These are phyloP conservation scores for Cartodere bifasciata DNA, from an alignment of 2,888 invertebrate genomes.

Conservation along the genomic window DNA sequence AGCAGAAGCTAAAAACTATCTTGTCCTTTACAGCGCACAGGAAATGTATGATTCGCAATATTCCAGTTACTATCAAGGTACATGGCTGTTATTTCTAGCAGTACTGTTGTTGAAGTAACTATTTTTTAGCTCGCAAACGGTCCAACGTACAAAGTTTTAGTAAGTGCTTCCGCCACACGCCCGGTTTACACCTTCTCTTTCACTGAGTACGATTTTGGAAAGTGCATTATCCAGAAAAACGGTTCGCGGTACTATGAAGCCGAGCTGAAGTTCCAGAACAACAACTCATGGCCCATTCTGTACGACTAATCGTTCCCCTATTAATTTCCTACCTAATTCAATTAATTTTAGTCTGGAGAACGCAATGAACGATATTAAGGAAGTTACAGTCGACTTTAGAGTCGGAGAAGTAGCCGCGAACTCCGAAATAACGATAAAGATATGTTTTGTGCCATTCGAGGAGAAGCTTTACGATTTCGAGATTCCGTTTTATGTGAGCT, in stretches of 20 bases:
- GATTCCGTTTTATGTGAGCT: slow-evolving; percentile 42
- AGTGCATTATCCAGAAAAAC: slow-evolving; percentile 46
- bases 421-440: slow-evolving; percentile 35
- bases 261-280: slow-evolving; percentile 31
- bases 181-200: slow-evolving; percentile 50
- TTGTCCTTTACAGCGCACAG: not conserved
- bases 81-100: too few relatives aligned
- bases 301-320: slow-evolving; percentile 20
- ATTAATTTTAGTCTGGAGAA: slow-evolving; percentile 38
- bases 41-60: slow-evolving; percentile 7
- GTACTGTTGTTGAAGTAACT: not conserved
- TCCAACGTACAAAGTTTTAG: slow-evolving; percentile 44
- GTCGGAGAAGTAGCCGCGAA: slow-evolving; percentile 35
- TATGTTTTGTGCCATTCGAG: slow-evolving; percentile 45
- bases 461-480: slow-evolving; percentile 39
- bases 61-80: slow-evolving; percentile 5
- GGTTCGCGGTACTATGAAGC: slow-evolving; percentile 36
- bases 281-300: slow-evolving; percentile 26
- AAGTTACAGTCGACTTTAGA: slow-evolving; percentile 39
- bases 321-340: not conserved
- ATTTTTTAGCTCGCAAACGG: slow-evolving; percentile 50
- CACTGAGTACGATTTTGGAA: slow-evolving; percentile 49
- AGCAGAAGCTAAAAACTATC: not conserved
- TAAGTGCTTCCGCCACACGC: slow-evolving; percentile 45
- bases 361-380: slow-evolving; percentile 36